Conservation (phyloP, 2,888 invertebrate genomes). For the Dynastes tityus region DNA sequence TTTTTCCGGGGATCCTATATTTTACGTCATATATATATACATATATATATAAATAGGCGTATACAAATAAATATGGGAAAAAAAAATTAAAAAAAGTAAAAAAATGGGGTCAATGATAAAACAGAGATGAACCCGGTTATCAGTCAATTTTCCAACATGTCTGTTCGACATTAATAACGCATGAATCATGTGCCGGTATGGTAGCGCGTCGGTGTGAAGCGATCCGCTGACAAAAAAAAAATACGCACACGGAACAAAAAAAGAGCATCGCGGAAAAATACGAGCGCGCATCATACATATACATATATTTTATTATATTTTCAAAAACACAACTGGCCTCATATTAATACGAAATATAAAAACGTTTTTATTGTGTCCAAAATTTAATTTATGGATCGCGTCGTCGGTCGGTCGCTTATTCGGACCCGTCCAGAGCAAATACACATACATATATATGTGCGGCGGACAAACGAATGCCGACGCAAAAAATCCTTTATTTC, state of each 20-base stretch:
- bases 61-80: neutral
- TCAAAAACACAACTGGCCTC: constrained; percentile 45
- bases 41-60: neutral
- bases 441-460: neutral
- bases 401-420: constrained; percentile 20
- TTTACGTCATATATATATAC: constrained; percentile 17
- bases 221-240: constrained; percentile 30
- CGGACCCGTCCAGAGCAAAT: constrained; percentile 38
- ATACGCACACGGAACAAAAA: neutral
- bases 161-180: constrained; percentile 43
- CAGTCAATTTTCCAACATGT: constrained; percentile 48
- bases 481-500: constrained; percentile 51
- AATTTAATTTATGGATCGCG: constrained; percentile 53
- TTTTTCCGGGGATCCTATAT: constrained; percentile 28
- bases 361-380: constrained; percentile 54
- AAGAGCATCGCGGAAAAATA: constrained; percentile 28
- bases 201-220: constrained; percentile 32
- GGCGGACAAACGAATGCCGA: constrained; percentile 46
- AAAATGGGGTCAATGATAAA: constrained; percentile 14
- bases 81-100: constrained; percentile 32
- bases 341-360: constrained; percentile 53
- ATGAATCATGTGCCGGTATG: constrained; percentile 37
- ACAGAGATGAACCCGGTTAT: constrained; percentile 44
- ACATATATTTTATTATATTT: constrained; percentile 46
- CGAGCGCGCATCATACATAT: constrained; percentile 23